Evolutionary conservation across 2,113 vertebrate genomes (phyloP).

Genomic region (Rissa tridactyla): DNA sequence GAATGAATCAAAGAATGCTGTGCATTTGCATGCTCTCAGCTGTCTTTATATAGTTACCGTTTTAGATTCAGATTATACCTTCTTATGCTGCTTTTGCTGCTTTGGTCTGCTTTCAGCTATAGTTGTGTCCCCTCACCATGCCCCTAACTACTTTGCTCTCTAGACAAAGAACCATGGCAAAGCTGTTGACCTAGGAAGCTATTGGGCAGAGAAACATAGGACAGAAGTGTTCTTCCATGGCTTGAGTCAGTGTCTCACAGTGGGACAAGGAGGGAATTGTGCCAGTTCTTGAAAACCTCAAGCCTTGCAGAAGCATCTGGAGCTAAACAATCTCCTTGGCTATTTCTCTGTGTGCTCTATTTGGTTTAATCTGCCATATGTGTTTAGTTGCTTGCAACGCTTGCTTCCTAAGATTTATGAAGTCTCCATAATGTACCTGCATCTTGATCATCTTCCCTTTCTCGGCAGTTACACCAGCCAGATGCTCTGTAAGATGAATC

Average conservation of each 20-base stretch:
- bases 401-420: not conserved
- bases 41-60: not conserved
- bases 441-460: not conserved
- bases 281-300: not conserved
- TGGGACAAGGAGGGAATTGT: not conserved
- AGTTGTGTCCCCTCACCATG: not conserved
- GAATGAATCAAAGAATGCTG: not conserved
- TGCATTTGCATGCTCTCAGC: not conserved
- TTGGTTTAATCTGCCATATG: not conserved
- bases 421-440: not conserved
- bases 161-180: not conserved
- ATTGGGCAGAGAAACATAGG: not conserved
- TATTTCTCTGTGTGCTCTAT: not conserved
- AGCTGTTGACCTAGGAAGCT: not conserved
- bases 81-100: not conserved
- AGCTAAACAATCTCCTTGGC: not conserved
- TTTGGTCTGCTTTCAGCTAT: not conserved
- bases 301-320: not conserved
- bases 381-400: not conserved
- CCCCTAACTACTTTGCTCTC: not conserved
- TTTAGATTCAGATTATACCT: not conserved
- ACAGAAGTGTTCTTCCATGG: not conserved
- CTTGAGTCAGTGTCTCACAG: not conserved
- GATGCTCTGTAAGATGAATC: not conserved
- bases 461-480: not conserved